Percentiles rank a stretch among this genome's conserved stretches.
Conservation (phyloP, 1,140 invertebrate genomes). For the Protaetia brevitarsis region DNA sequence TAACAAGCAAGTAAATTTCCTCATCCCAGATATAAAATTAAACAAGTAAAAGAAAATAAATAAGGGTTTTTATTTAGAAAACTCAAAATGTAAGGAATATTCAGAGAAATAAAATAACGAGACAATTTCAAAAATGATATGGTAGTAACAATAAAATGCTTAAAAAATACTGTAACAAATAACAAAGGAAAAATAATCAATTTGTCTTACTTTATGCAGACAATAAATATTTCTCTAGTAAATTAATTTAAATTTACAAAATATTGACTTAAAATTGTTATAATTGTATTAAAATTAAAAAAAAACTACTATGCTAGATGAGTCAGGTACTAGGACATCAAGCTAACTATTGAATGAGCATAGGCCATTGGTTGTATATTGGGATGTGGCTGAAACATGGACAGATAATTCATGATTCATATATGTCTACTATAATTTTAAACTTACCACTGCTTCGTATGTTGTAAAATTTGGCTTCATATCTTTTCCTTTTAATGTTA, state of each 20-base stretch:
- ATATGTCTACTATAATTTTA: background rate
- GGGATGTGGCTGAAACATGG: constrained; percentile 85
- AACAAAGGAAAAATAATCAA: constrained; percentile 7
- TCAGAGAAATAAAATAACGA: background rate
- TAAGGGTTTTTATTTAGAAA: constrained; percentile 17
- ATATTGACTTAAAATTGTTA: constrained; percentile 21
- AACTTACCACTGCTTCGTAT: constrained; percentile 90
- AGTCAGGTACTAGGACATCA: constrained; percentile 56
- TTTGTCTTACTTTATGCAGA: constrained; percentile 18
- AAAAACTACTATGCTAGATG: constrained; percentile 23
- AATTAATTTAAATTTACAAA: constrained; percentile 22
- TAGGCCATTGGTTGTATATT: constrained; percentile 96
- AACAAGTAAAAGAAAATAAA: constrained; percentile 8
- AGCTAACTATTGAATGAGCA: constrained; percentile 71
- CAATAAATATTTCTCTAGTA: constrained; percentile 12
- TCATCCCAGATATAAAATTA: background rate
- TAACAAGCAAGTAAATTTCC: too few relatives aligned
- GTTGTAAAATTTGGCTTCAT: constrained; percentile 87
- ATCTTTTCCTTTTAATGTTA: constrained; percentile 88
- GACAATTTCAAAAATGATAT: background rate
- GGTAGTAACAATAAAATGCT: background rate
- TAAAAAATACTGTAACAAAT: constrained; percentile 21
- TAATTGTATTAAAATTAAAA: constrained; percentile 10
- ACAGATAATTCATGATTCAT: constrained; percentile 29
- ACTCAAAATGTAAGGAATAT: background rate